Evolutionary conservation across 2,113 vertebrate genomes (phyloP).

Genomic region (Pterocles gutturalis): DNA sequence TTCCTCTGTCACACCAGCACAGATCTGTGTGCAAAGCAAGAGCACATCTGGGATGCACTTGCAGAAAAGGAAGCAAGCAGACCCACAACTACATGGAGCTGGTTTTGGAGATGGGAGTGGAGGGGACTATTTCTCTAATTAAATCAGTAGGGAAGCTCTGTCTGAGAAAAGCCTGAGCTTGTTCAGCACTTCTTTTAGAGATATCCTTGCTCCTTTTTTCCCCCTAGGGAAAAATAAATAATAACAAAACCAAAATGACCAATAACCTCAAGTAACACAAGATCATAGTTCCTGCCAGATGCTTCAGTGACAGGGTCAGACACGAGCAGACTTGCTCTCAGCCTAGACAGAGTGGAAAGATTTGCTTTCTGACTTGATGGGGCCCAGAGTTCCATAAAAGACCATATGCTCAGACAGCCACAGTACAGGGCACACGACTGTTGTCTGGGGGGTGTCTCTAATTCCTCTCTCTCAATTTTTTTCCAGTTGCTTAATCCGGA

Average conservation of each 20-base stretch:
- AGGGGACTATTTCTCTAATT: neutral
- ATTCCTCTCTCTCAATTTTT: neutral
- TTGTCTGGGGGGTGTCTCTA: neutral
- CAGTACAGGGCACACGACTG: neutral
- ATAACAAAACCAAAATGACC: neutral
- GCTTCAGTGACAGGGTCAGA: neutral
- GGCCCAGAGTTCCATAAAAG: neutral
- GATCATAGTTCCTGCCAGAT: conserved; percentile 45
- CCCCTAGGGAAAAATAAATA: neutral
- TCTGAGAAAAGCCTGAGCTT: neutral
- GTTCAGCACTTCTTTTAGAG: neutral
- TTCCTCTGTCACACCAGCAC: neutral
- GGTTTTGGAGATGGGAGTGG: neutral
- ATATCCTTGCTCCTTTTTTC: neutral
- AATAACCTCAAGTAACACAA: conserved; percentile 7
- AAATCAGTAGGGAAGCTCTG: neutral
- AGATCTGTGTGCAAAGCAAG: neutral
- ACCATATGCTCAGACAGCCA: neutral
- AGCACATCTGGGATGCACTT: neutral
- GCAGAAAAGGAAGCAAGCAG: neutral
- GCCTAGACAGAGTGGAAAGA: neutral
- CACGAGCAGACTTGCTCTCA: neutral
- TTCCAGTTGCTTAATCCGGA: neutral
- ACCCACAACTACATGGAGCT: neutral
- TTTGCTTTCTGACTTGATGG: neutral